Conservation (phyloP, 2,113 vertebrate species). For the Cromileptes altivelis region DNA sequence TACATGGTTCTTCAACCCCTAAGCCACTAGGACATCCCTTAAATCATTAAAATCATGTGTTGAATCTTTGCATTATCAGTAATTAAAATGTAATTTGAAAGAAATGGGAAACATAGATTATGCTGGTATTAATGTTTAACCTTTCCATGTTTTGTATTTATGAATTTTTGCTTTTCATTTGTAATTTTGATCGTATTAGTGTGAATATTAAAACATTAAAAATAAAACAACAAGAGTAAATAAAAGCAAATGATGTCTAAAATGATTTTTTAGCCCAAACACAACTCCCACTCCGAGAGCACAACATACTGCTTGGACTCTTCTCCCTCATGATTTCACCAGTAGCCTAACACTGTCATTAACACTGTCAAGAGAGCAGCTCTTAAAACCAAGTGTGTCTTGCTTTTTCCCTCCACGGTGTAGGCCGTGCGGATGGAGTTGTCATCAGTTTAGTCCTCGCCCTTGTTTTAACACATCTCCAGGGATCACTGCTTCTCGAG, state of each 20-base stretch:
- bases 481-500: conserved; percentile 68
- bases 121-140: not conserved
- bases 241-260: not conserved
- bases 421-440: conserved; percentile 64
- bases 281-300: conserved; percentile 16
- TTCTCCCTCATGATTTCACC: conserved; percentile 48
- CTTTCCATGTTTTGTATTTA: not conserved
- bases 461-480: conserved; percentile 80
- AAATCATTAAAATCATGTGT: not conserved
- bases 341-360: conserved; percentile 55
- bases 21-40: not conserved
- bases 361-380: conserved; percentile 67
- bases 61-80: not conserved
- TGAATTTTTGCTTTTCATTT: not conserved
- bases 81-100: not conserved
- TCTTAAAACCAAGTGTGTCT: conserved; percentile 58
- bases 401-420: conserved; percentile 36
- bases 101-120: not conserved
- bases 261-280: not conserved
- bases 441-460: conserved; percentile 80
- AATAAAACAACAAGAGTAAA: not conserved
- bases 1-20: not conserved
- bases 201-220: not conserved
- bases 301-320: conserved; percentile 23
- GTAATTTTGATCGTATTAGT: not conserved